Evolutionary conservation across 92 coral and sea anemone species (phyloP).

Genomic region (Epizoanthus rinbou): DNA sequence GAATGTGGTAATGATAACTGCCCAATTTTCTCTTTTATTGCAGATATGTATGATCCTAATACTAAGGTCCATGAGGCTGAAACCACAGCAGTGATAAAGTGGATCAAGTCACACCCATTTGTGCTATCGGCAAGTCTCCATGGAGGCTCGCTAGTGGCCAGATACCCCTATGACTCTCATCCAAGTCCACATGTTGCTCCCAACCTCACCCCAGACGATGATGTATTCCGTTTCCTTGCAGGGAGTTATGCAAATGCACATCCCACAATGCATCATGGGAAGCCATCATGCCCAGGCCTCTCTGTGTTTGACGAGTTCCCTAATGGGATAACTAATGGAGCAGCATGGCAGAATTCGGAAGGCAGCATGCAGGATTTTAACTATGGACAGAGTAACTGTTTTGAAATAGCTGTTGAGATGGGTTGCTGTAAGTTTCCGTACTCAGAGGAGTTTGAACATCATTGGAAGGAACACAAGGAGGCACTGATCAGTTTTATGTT

Average conservation of each 20-base stretch:
- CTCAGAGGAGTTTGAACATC: conserved; percentile 79
- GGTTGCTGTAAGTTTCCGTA: conserved; percentile 97
- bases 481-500: conserved; percentile 78
- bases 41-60: conserved; percentile 57
- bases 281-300: conserved; percentile 93
- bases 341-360: conserved; percentile 64
- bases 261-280: conserved; percentile 97
- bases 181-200: conserved; percentile 59
- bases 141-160: conserved; percentile 90
- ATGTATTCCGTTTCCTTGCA: conserved; percentile 87
- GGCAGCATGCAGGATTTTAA: conserved; percentile 87
- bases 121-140: conserved; percentile 89
- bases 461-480: conserved; percentile 85
- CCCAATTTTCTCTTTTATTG: background rate
- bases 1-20: background rate
- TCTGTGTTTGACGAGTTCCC: conserved; percentile 79
- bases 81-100: conserved; percentile 77
- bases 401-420: conserved; percentile 81
- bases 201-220: conserved; percentile 89
- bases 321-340: conserved; percentile 83
- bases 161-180: conserved; percentile 84
- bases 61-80: conserved; percentile 69
- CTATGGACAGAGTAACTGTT: conserved; percentile 81
- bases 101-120: conserved; percentile 80
- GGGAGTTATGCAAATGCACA: conserved; percentile 82